Conservation (phyloP, 2,797 vertebrate genomes). For the Peromyscus attwateri region DNA sequence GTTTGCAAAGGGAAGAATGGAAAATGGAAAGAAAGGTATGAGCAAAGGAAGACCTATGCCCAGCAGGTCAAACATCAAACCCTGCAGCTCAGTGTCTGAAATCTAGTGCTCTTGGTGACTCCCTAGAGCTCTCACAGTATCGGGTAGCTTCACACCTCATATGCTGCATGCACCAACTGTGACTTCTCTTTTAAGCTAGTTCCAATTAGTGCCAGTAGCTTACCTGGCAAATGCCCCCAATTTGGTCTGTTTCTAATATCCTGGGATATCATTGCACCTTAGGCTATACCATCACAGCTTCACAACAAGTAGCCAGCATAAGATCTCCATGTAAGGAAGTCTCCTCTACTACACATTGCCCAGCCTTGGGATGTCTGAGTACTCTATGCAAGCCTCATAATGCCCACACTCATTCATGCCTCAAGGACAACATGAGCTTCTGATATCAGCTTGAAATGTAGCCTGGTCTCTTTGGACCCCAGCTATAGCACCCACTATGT, state of each 20-base stretch:
- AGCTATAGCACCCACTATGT: not conserved
- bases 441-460: not conserved
- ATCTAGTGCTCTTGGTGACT: not conserved
- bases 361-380: not conserved
- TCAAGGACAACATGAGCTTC: not conserved
- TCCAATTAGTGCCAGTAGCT: not conserved
- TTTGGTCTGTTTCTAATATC: not conserved
- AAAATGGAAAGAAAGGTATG: not conserved
- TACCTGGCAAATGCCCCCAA: not conserved
- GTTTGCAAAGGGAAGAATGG: not conserved
- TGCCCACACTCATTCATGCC: not conserved
- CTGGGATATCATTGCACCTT: not conserved
- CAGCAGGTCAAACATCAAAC: not conserved
- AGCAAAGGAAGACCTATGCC: not conserved
- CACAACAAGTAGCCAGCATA: not conserved
- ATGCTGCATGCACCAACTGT: not conserved
- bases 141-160: not conserved
- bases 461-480: too few relatives aligned
- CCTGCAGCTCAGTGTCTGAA: not conserved
- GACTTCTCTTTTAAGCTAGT: not conserved
- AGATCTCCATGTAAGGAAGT: not conserved
- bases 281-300: not conserved
- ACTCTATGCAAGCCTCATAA: too few relatives aligned
- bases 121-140: too few relatives aligned
- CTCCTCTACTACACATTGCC: rapidly evolving